Conservation (phyloP, 23 tunicate genomes). For the Trididemnum nubilum region DNA sequence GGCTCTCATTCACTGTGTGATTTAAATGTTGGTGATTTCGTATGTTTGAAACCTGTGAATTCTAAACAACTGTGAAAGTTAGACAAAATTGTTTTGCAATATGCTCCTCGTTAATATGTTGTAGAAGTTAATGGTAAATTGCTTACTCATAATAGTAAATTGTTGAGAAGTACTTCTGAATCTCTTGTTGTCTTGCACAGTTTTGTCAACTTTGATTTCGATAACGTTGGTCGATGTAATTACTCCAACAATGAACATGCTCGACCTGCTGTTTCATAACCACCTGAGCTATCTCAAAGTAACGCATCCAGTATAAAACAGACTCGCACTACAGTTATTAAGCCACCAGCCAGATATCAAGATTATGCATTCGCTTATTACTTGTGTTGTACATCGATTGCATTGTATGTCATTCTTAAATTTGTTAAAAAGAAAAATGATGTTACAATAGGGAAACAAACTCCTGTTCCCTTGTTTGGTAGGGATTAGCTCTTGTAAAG, state of each 20-base stretch:
- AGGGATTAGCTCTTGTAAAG: no score
- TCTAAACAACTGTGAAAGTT: background rate
- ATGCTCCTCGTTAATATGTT: constrained; percentile 2
- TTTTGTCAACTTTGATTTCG: background rate
- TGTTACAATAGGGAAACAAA: background rate
- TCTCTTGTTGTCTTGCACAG: background rate
- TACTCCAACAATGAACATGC: background rate
- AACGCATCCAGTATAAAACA: background rate
- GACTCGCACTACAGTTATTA: background rate
- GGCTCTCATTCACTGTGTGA: background rate
- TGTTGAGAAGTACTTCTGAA: background rate
- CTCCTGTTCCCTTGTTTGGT: no score
- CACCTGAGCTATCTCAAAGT: background rate
- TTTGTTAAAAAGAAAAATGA: background rate
- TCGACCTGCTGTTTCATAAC: background rate
- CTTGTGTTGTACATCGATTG: background rate
- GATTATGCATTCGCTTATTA: background rate
- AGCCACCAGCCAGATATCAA: background rate
- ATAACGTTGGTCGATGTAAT: background rate
- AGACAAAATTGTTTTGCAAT: background rate
- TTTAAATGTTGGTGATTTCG: background rate
- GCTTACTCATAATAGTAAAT: constrained; percentile 8
- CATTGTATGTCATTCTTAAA: background rate
- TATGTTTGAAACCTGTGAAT: background rate
- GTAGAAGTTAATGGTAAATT: background rate